Percentiles rank a stretch among this genome's conserved stretches.
These are phyloP conservation scores for Ailurus styani DNA, from an alignment of 2,113 vertebrate species.

Conservation along the genomic window DNA sequence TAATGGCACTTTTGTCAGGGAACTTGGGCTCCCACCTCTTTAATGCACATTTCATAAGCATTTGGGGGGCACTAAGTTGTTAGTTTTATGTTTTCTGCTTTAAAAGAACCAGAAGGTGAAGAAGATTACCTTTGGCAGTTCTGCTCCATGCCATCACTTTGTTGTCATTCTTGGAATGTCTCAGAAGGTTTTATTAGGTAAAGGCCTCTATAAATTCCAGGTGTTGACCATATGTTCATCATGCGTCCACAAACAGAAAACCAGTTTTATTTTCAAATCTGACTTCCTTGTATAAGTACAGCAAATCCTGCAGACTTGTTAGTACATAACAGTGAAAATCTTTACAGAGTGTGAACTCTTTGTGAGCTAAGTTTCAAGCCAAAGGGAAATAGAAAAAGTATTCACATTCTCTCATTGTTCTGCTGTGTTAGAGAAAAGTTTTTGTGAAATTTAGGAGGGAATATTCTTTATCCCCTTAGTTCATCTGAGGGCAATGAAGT, in stretches of 20 bases:
- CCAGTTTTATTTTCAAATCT: constrained; percentile 68
- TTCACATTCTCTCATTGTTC: not conserved
- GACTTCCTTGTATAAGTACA: constrained; percentile 68
- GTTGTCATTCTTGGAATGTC: constrained; percentile 78
- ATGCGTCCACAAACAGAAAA: constrained; percentile 71
- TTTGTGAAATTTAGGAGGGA: not conserved
- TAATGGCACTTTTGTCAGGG: constrained; percentile 60
- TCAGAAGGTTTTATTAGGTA: constrained; percentile 81
- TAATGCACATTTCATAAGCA: constrained; percentile 72
- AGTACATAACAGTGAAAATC: constrained; percentile 73
- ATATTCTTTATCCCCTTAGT: not conserved
- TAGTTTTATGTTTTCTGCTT: constrained; percentile 72
- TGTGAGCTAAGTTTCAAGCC: constrained; percentile 45
- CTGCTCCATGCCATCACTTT: constrained; percentile 70
- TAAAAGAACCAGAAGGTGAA: constrained; percentile 72
- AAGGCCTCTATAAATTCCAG: constrained; percentile 78
- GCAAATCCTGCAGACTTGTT: constrained; percentile 72
- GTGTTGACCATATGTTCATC: constrained; percentile 81
- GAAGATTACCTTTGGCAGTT: constrained; percentile 75
- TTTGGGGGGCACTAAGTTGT: constrained; percentile 65
- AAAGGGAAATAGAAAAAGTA: constrained; percentile 58
- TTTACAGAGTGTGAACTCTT: constrained; percentile 69
- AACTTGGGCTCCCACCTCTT: constrained; percentile 49
- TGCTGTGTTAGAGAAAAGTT: not conserved
- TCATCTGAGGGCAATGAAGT: not conserved